Base-by-base conservation (phyloP, 2,797 vertebrate genomes). In the Melanotaenia pygmaea region DNA sequence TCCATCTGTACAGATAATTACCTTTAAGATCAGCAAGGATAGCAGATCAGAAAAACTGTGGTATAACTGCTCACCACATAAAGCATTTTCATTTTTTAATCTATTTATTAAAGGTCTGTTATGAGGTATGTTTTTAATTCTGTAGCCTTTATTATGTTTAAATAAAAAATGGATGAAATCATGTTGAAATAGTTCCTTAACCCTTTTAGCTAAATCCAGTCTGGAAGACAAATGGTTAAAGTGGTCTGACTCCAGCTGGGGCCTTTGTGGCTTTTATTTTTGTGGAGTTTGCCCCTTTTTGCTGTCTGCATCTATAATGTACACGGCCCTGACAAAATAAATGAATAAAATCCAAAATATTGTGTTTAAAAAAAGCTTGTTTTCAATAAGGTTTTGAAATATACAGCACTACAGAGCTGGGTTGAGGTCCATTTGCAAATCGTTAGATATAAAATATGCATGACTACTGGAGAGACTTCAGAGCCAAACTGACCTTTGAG, bases 1-100 rank as follows among this genome's bases (percentile, higher is more conserved):
- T 54, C 94, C 93, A 18, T 94, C 93, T 58, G 93, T 94, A 70
- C 93, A 94, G 82, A 95, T 90, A 74, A 95, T 92, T 66, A 95
- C 94, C 94, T 95, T 85, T 0, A 43, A 67, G 40, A 84, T 86
- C 72, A 82, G 69, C 40, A 68, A 78, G 58, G 26, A 82, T 14
- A 77, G 14, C 38, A 24, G 35, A 81, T 74, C 59, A 72, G 70
- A 8, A 1, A 30, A 28, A 37, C 1, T 38, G 5, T 45, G 2
- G 32, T 6, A 26, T 53, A 14, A 56, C 28, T 70, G n/a, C 7
- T 53, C 40, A 61, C 18, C 70, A 58, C 2, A 64, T 16, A n/a
- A 28, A 14, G 20, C 7, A 26, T 60, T 38, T n/a, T 9, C 30
- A 30, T 20, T 9, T 60, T 64, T 72, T 54, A 13, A 59, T 24